Percentiles rank a stretch among this genome's conserved stretches.
phyloP scores from a whole-genome alignment of 2,113 vertebrate genomes.

The Platanista minor region DNA sequence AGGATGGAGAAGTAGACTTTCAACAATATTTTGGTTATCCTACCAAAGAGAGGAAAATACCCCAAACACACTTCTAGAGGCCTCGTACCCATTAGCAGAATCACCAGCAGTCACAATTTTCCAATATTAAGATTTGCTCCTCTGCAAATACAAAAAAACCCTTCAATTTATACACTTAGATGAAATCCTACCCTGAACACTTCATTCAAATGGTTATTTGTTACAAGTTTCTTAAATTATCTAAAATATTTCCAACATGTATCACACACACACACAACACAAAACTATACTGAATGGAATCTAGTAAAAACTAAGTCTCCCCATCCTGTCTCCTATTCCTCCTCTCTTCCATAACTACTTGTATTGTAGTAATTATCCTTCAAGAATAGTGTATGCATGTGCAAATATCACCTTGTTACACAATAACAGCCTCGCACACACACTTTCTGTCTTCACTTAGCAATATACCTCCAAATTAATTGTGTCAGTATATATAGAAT shows the following conservation, averaged over 20 bases:
- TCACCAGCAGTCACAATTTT: not conserved
- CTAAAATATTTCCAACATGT: not conserved
- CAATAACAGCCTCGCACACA: not conserved
- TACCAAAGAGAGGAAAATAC: not conserved
- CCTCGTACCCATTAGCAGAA: not conserved
- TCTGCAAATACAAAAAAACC: not conserved
- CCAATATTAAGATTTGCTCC: not conserved
- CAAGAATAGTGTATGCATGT: not conserved
- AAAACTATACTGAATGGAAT: not conserved
- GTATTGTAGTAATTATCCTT: not conserved
- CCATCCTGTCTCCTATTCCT: not conserved
- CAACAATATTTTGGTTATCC: not conserved
- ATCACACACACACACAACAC: not conserved
- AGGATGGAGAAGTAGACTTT: not conserved
- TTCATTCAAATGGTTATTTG: not conserved
- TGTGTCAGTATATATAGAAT: not conserved
- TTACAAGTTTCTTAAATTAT: not conserved
- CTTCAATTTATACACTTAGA: not conserved
- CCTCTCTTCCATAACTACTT: not conserved
- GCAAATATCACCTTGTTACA: not conserved
- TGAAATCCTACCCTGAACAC: not conserved
- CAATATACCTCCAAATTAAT: not conserved
- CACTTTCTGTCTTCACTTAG: not conserved
- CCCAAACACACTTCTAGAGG: not conserved
- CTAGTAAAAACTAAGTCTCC: not conserved